A percentile compares a stretch with the other conserved stretches of the same genome.
These are phyloP conservation scores for Manacus vitellinus DNA, from an alignment of 2,113 vertebrate genomes.

Conservation along the genomic window DNA sequence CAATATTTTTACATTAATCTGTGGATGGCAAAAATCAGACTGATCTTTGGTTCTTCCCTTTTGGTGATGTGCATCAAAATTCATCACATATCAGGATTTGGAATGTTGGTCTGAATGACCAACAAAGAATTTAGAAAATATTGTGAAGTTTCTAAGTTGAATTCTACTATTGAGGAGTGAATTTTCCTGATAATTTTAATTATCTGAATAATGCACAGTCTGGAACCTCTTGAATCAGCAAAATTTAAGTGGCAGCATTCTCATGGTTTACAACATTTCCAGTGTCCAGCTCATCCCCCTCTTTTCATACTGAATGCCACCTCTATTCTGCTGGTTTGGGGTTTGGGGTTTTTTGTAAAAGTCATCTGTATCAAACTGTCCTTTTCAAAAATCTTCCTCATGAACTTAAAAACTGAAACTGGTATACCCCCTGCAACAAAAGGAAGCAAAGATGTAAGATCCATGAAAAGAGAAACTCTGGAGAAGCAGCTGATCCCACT, in stretches of 20 bases:
- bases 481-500: neutral
- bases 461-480: neutral
- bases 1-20: neutral
- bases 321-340: neutral
- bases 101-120: neutral
- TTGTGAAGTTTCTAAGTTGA: neutral
- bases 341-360: neutral
- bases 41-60: neutral
- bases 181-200: neutral
- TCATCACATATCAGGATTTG: neutral
- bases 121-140: neutral
- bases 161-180: neutral
- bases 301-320: neutral
- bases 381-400: neutral
- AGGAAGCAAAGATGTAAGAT: neutral
- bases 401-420: neutral
- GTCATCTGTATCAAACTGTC: neutral
- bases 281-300: neutral
- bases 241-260: neutral
- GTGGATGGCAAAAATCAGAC: neutral
- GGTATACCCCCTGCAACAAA: neutral
- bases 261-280: neutral
- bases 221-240: neutral
- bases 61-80: neutral
- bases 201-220: neutral